A percentile compares a stretch with the other conserved stretches of the same genome.
These are phyloP conservation scores for Yponomeuta plumbellus DNA, from an alignment of 2,888 invertebrate genomes.

Conservation along the genomic window DNA sequence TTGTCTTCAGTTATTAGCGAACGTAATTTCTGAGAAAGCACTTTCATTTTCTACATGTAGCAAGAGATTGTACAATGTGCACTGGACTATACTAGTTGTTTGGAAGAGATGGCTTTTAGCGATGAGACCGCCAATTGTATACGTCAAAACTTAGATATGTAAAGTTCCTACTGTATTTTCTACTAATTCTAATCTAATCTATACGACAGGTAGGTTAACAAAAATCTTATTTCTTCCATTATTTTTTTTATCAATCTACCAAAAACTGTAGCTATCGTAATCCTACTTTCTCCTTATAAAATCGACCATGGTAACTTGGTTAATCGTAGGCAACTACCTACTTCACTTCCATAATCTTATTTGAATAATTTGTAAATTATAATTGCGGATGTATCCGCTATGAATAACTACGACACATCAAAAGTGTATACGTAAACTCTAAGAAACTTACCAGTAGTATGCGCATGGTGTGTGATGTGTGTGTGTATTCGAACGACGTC, in stretches of 20 bases:
- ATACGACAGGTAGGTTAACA: too few relatives aligned
- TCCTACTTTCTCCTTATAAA: background rate
- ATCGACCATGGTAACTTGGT: background rate
- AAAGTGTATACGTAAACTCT: background rate
- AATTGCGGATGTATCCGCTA: background rate
- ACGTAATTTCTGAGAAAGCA: background rate
- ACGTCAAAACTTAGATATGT: too few relatives aligned
- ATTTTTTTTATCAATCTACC: too few relatives aligned
- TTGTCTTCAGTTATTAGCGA: background rate
- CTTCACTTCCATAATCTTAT: background rate
- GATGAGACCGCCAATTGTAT: too few relatives aligned
- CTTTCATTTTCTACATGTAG: background rate
- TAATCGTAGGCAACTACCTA: background rate
- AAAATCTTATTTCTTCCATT: too few relatives aligned
- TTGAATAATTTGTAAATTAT: background rate
- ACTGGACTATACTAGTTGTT: too few relatives aligned
- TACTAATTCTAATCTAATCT: too few relatives aligned
- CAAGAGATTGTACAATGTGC: background rate
- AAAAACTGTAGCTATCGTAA: background rate
- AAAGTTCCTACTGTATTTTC: too few relatives aligned
- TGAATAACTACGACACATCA: background rate
- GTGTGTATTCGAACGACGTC: background rate
- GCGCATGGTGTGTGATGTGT: constrained; percentile 56
- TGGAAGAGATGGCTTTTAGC: too few relatives aligned
- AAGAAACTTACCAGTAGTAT: constrained; percentile 62